Base-by-base conservation (phyloP, 2,888 invertebrate genomes). In the Toxonevra muliebris region DNA sequence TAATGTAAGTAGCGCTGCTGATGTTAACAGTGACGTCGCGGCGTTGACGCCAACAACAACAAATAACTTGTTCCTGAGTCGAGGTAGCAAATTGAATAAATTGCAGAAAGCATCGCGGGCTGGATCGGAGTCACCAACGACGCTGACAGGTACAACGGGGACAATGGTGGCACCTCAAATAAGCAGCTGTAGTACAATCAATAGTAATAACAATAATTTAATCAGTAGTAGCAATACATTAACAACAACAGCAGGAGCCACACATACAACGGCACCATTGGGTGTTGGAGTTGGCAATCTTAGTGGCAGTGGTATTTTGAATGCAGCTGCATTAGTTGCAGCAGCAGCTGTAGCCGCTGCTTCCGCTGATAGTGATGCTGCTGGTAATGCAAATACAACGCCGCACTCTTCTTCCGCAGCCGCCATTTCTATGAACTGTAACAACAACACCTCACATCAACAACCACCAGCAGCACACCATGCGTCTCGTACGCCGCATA, bases 61-160 rank as follows among this genome's bases (percentile, higher is more conserved):
- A 73, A 69, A 65, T 59, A 61, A 61, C 71, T 71, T 67, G 71
- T 75, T 80, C 73, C 80, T 80, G 69, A 86, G 84, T 68, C 86
- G 84, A 72, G 78, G 80, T 70, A 80, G 79, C 73, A 86, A 86
- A 30, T 30, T 30, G 30, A 30, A 76, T 70, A 80, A 76, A 76
- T 68, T 80, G 68, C 75, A 77, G 17, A 80, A 81, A 61, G 66
- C 78, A 53, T 86, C 86, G 71, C 82, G 86, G 74, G 86, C 86
- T 74, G 88, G 88, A 73, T 87, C 87, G 43, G 83, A 87, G 74
- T 87, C 88, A 75, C 87, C 88, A 65, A 86, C 72, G 70, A 67
- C 73, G 75, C 75, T 77, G 77, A 76, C 75, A 80, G 77, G 68
- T 73, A 69, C 69, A 76, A 69, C 74, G 75, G 69, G 73, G 73